Evolutionary conservation across 2,797 vertebrate species (phyloP).

Genomic region (Pyrocephalus nanus): DNA sequence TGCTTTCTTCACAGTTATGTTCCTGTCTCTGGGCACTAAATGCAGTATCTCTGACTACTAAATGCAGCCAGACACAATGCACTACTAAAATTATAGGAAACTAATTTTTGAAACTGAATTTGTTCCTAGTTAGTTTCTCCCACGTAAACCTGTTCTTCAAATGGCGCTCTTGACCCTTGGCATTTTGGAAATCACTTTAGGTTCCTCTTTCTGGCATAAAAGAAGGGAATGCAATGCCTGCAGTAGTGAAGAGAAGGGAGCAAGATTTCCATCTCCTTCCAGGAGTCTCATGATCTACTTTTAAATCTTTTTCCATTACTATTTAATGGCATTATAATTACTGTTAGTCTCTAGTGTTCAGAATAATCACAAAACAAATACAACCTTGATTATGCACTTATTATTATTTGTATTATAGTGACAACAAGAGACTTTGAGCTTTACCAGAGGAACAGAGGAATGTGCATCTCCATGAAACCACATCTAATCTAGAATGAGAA

Average conservation of each 20-base stretch:
- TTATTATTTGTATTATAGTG: slow-evolving; percentile 32
- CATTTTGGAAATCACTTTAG: neutral
- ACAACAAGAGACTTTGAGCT: slow-evolving; percentile 25
- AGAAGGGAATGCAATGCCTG: neutral
- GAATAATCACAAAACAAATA: slow-evolving; percentile 50
- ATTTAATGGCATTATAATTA: slow-evolving; percentile 58
- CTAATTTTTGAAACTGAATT: neutral
- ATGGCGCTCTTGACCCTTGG: neutral
- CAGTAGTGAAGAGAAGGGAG: neutral
- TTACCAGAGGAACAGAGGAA: neutral
- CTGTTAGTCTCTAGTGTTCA: slow-evolving; percentile 29
- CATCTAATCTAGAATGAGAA: neutral
- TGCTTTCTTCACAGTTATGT: neutral
- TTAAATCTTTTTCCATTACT: slow-evolving; percentile 31
- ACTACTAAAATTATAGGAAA: neutral
- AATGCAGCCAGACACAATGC: neutral
- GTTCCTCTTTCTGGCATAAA: neutral
- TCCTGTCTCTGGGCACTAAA: neutral
- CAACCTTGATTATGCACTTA: slow-evolving; percentile 41
- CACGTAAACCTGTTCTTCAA: neutral
- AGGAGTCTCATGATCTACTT: slow-evolving; percentile 23
- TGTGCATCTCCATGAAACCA: neutral
- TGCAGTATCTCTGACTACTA: neutral
- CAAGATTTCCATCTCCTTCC: neutral
- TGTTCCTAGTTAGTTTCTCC: neutral